phyloP scores from a whole-genome alignment of 1,140 invertebrate species.

The Musca domestica region DNA sequence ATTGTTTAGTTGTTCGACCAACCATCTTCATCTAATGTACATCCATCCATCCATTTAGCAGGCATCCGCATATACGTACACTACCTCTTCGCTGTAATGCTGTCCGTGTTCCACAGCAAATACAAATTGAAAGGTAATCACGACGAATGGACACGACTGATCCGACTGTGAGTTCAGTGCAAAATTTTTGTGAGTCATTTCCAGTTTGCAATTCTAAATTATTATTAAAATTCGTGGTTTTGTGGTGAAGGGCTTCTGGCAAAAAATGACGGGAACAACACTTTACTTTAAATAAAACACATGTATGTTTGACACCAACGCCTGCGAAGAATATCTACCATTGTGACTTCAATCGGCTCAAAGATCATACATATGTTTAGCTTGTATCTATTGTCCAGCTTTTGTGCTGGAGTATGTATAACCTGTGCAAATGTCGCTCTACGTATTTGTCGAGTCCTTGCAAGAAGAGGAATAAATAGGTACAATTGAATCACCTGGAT shows the following conservation, averaged over 20 bases:
- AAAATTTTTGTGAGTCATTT: slow-evolving; percentile 15
- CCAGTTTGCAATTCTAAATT: slow-evolving; percentile 5
- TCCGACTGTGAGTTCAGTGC: slow-evolving; percentile 5
- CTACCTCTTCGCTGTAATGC: background rate
- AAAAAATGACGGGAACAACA: background rate
- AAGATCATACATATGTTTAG: too few relatives aligned
- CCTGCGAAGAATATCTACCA: too few relatives aligned
- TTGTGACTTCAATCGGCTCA: too few relatives aligned
- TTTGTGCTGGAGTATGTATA: too few relatives aligned
- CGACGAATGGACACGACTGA: slow-evolving; percentile 24
- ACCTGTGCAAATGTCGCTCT: too few relatives aligned
- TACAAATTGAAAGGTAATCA: slow-evolving; percentile 26
- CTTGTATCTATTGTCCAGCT: too few relatives aligned
- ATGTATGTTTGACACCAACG: too few relatives aligned
- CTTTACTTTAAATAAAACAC: too few relatives aligned
- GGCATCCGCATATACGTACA: background rate
- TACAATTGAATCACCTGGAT: too few relatives aligned
- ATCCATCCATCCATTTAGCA: background rate
- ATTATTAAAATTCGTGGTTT: slow-evolving; percentile 16
- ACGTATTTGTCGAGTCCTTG: background rate
- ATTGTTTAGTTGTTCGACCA: background rate
- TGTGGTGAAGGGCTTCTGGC: slow-evolving; percentile 2
- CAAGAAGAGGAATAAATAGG: background rate
- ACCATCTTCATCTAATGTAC: background rate
- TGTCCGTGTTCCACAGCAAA: background rate